These are phyloP conservation scores for Phyllotis vaccarum DNA, from an alignment of 2,797 vertebrate genomes.

Conservation along the genomic window DNA sequence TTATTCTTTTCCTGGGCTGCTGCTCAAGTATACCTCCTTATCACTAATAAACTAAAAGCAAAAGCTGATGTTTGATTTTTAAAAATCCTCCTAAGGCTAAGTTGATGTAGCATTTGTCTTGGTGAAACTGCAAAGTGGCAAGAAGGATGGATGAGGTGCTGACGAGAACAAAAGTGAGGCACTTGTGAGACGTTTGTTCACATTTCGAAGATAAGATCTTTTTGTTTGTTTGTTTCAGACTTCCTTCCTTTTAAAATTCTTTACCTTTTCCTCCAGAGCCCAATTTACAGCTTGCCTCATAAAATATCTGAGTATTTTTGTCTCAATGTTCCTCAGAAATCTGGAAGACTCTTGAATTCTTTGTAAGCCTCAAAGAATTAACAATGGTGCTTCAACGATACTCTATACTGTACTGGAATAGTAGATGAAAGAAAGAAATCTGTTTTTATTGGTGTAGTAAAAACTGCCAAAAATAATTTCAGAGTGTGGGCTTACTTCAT, in stretches of 20 bases:
- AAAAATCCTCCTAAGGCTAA: not conserved
- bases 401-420: conserved; percentile 51
- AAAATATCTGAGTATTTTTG: conserved; percentile 37
- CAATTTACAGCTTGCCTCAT: not conserved
- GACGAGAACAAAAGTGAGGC: not conserved
- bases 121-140: not conserved
- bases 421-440: conserved; percentile 3
- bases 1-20: not conserved
- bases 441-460: conserved; percentile 36
- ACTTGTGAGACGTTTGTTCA: not conserved
- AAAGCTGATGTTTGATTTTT: not conserved
- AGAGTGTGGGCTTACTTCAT: conserved; percentile 24
- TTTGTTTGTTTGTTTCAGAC: conserved; percentile 47
- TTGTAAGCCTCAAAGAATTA: conserved; percentile 25
- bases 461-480: conserved; percentile 54
- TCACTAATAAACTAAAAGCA: not conserved
- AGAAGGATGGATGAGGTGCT: not conserved
- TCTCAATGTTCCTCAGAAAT: conserved; percentile 57
- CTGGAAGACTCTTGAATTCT: conserved; percentile 57
- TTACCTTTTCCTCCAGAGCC: not conserved
- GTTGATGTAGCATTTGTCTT: conserved; percentile 25
- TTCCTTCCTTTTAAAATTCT: conserved; percentile 57
- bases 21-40: not conserved
- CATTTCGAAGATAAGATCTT: conserved; percentile 58
- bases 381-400: not conserved